Conservation (phyloP, 23 tunicate genomes). For the Oikopleura dioica region DNA sequence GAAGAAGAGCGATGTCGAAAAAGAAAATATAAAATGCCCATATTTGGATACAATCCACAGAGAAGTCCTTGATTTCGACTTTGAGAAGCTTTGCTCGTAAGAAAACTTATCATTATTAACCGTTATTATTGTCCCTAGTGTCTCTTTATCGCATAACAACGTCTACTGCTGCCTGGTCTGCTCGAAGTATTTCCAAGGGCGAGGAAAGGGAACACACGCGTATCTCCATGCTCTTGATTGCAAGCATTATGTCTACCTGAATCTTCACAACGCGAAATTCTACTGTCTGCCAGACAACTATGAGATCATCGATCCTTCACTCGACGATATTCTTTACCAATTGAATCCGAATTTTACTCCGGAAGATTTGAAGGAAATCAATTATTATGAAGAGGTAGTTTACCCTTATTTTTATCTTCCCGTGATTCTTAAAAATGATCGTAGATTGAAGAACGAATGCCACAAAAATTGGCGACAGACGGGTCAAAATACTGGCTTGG, state of each 20-base stretch:
- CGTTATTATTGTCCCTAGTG: background rate
- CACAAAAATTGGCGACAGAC: conserved; percentile 12
- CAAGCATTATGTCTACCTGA: conserved; percentile 71
- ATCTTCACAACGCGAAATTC: conserved; percentile 61
- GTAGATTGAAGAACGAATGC: background rate
- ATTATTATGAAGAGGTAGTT: conserved; percentile 21
- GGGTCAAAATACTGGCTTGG: conserved; percentile 78
- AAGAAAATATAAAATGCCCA: conserved; percentile 31
- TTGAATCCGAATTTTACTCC: conserved; percentile 64
- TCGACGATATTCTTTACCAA: conserved; percentile 72
- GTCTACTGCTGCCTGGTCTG: conserved; percentile 88
- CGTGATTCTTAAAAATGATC: no score
- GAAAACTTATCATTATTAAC: background rate
- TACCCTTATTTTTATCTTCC: no score
- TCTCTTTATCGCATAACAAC: conserved; percentile 62
- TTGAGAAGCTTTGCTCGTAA: conserved; percentile 65
- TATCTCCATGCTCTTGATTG: conserved; percentile 70
- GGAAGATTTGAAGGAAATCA: conserved; percentile 26
- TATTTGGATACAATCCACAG: conserved; percentile 88
- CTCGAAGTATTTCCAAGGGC: conserved; percentile 66
- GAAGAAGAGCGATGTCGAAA: background rate
- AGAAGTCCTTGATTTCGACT: conserved; percentile 77
- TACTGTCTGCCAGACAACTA: conserved; percentile 90
- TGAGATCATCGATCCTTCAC: conserved; percentile 60
- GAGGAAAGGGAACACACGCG: conserved; percentile 65